Evolutionary conservation across 2,113 vertebrate genomes (phyloP), one percentile per base, ranked within the genome.

Genomic region (Takifugu bimaculatus): DNA sequence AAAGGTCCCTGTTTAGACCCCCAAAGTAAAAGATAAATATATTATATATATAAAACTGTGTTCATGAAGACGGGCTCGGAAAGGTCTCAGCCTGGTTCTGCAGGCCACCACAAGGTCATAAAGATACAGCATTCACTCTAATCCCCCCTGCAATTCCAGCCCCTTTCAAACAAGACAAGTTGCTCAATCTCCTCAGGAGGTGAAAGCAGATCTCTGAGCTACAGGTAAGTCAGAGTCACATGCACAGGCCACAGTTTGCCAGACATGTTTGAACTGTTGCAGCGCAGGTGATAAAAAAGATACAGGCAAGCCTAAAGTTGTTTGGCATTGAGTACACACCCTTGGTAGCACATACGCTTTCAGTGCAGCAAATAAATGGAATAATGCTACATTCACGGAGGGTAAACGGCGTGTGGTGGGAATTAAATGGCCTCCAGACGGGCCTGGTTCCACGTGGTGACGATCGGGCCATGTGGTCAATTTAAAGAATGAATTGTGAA

Each of bases 191-290:
- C 57, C 27, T 39, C 1, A 13, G 27, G 20, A 44, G 3, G 4
- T 47, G 29, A 65, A 57, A 26, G 2, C 28, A 5, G 45, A 58
- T n/a, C 13, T 45, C 65, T 49, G 28, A 67, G 54, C 56, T 58
- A 57, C 68, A 75, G 66, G 77, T 66, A 50, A 65, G 64, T 50
- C 64, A 75, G 56, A 57, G 50, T 54, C 11, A 39, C 13, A 51
- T 1, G 29, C 70, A 58, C 29, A 29, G 51, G 26, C 25, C 26
- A 2, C 29, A 39, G 52, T 55, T 55, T 54, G 32, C 44, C 56
- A 60, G 70, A 77, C 79, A 70, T 79, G 81, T 79, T 68, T 67
- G 5, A 63, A 84, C 84, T 71, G 58, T 70, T 65, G 61, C 58
- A 48, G 47, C 29, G 9, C 29, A 68, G 56, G 71, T 75, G 71